Evolutionary conservation across 2,888 invertebrate genomes (phyloP).

Genomic region (Gandaritis pyraliata): DNA sequence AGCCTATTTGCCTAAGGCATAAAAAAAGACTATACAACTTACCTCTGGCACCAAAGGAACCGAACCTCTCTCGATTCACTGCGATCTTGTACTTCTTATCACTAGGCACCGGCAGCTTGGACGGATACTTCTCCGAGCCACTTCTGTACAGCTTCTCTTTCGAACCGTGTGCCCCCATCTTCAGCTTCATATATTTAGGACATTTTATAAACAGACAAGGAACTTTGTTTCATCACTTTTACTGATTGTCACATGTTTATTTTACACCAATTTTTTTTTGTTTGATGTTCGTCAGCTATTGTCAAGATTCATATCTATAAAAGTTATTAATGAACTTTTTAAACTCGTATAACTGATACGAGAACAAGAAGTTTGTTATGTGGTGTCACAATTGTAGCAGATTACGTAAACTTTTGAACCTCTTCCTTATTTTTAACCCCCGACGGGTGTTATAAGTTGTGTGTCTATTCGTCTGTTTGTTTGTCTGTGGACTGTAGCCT

Average conservation of each 20-base stretch:
- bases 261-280: constrained; percentile 44
- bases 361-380: constrained; percentile 24
- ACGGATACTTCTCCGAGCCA: constrained; percentile 85
- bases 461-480: too few relatives aligned
- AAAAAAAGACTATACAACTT: too few relatives aligned
- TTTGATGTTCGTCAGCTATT: constrained; percentile 48
- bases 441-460: too few relatives aligned
- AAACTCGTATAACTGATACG: constrained; percentile 4
- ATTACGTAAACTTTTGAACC: neutral
- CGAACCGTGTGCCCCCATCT: constrained; percentile 91
- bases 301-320: constrained; percentile 45
- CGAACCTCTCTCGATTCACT: constrained; percentile 87
- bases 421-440: too few relatives aligned
- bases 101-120: constrained; percentile 82
- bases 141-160: constrained; percentile 89
- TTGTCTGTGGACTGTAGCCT: too few relatives aligned
- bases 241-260: constrained; percentile 57
- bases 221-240: constrained; percentile 57
- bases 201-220: constrained; percentile 59
- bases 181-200: constrained; percentile 71
- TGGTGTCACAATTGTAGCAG: constrained; percentile 57
- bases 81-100: constrained; percentile 85
- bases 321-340: constrained; percentile 26
- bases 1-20: constrained; percentile 5
- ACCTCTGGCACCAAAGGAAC: constrained; percentile 89